Conservation (phyloP, 2,797 vertebrate species). For the Iguana delicatissima region DNA sequence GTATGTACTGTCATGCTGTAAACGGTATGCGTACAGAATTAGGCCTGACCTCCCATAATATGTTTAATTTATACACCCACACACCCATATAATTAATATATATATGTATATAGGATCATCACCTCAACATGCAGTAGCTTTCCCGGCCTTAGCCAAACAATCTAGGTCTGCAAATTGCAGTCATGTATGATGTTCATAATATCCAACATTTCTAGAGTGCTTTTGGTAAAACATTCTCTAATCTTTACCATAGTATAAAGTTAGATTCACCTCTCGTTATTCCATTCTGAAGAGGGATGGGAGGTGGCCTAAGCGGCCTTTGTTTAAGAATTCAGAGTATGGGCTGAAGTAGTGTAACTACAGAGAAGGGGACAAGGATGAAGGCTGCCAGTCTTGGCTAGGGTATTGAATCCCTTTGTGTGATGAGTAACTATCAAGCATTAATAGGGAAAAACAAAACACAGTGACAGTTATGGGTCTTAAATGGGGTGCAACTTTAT, state of each 20-base stretch:
- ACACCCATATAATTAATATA: not conserved
- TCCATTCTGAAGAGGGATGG: no score
- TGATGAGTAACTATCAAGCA: not conserved
- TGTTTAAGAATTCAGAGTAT: not conserved
- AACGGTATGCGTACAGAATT: no score
- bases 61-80: no score
- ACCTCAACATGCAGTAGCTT: not conserved
- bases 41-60: no score
- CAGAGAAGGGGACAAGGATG: no score
- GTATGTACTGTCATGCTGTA: no score
- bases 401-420: not conserved
- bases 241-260: no score
- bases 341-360: not conserved
- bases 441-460: not conserved
- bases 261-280: no score
- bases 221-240: not conserved
- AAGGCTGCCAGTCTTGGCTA: not conserved
- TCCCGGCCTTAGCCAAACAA: no score
- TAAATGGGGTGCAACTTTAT: conserved; percentile 71
- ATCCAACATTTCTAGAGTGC: not conserved
- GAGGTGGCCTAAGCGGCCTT: not conserved
- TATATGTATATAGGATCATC: no score
- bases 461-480: conserved; percentile 42
- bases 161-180: not conserved
- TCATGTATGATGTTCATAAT: no score